phyloP scores from a whole-genome alignment of 2,888 invertebrate species.

The Agrypnus murinus region DNA sequence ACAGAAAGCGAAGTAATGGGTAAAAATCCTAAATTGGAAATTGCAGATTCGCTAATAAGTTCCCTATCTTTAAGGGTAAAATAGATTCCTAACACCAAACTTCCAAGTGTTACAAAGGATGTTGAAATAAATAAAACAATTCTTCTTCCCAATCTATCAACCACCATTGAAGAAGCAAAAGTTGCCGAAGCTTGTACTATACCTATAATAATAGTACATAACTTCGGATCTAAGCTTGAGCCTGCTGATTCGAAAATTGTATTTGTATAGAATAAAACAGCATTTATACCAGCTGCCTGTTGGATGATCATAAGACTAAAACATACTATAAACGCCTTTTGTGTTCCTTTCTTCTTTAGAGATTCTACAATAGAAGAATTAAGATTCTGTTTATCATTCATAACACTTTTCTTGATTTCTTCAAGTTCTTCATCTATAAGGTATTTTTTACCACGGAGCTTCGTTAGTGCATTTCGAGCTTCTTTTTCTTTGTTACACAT shows the following conservation, averaged over 20 bases:
- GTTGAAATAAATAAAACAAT: constrained; percentile 84
- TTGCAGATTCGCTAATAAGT: constrained; percentile 67
- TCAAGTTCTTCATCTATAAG: constrained; percentile 82
- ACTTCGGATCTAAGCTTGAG: constrained; percentile 74
- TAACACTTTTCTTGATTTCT: constrained; percentile 75
- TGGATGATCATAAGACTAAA: constrained; percentile 92
- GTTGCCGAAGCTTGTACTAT: constrained; percentile 86
- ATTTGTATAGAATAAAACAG: constrained; percentile 86
- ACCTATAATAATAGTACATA: constrained; percentile 86
- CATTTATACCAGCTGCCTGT: constrained; percentile 89
- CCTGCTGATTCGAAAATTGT: constrained; percentile 83
- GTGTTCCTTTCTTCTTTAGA: constrained; percentile 73
- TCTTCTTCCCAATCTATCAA: constrained; percentile 88
- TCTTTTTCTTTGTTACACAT: constrained; percentile 77
- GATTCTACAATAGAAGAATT: constrained; percentile 75
- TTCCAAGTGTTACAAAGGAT: constrained; percentile 80
- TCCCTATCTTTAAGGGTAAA: constrained; percentile 74
- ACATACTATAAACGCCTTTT: constrained; percentile 81
- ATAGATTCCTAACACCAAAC: constrained; percentile 81
- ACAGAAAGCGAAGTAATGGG: constrained; percentile 83
- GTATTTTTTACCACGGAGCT: constrained; percentile 83
- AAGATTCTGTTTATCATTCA: constrained; percentile 73
- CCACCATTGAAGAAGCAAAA: constrained; percentile 82
- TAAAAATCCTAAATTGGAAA: constrained; percentile 79
- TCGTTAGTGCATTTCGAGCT: constrained; percentile 81